These are phyloP conservation scores for Zoanthus gigantus DNA, from an alignment of 92 coral and sea anemone genomes.

Conservation along the genomic window DNA sequence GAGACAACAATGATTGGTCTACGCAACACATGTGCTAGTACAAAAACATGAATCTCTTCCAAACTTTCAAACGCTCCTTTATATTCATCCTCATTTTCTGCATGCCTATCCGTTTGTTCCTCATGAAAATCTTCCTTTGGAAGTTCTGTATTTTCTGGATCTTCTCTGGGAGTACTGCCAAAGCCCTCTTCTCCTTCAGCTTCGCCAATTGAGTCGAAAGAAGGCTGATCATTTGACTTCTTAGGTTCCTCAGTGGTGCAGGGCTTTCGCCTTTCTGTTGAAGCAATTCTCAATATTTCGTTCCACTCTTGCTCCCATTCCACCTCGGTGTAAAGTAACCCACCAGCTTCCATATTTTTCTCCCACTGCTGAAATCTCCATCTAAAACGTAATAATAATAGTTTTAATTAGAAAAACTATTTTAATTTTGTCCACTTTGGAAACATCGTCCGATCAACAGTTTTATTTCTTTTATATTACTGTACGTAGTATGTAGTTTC, in stretches of 20 bases:
- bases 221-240: slow-evolving; percentile 24
- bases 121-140: slow-evolving; percentile 1
- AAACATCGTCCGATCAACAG: no score
- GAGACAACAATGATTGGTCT: slow-evolving; percentile 93
- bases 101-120: background rate
- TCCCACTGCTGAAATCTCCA: slow-evolving; percentile 90
- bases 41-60: slow-evolving; percentile 96
- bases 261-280: slow-evolving; percentile 68
- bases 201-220: slow-evolving; percentile 67
- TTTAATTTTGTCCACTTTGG: no score
- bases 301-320: slow-evolving; percentile 97
- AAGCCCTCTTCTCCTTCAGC: slow-evolving; percentile 40
- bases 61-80: slow-evolving; percentile 94
- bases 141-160: background rate
- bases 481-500: no score
- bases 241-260: background rate
- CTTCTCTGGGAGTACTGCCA: background rate
- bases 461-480: no score
- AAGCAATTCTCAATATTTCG: slow-evolving; percentile 83
- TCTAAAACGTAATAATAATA: background rate
- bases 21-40: slow-evolving; percentile 89
- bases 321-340: slow-evolving; percentile 78
- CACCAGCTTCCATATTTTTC: slow-evolving; percentile 89
- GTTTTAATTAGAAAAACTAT: no score
- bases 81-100: slow-evolving; percentile 37